Evolutionary conservation across 2,797 vertebrate species (phyloP), one percentile per base, ranked within the genome.

Genomic region (Gobionotothen gibberifrons): DNA sequence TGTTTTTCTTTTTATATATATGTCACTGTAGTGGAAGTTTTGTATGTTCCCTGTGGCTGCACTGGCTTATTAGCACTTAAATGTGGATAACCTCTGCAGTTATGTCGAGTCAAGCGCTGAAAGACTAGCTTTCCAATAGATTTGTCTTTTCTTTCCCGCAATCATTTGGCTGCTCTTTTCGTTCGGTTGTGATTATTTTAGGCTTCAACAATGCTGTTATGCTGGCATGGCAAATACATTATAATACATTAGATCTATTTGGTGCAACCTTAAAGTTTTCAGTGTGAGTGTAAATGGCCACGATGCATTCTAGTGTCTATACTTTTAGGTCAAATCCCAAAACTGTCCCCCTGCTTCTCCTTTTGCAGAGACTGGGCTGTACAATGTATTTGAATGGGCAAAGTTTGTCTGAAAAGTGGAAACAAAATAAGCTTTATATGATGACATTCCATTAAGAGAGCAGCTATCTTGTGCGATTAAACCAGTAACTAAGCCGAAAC

Each of bases 201-300:
- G 86, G 82, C 75, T 82, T 26, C 72, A 54, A 69, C 63, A 21
- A 63, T 40, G 77, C 85, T 90, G 81, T 90, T 88, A 76, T 82
- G 89, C 85, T 90, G 84, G 91, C 89, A 91, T 92, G 91, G 90
- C 90, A 85, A 88, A 79, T 48, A 48, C 68, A 84, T n/a, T 7
- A 70, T 42, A 13, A 60, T 40, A 55, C 57, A 78, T 78, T 75
- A 79, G 67, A 83, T 75, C 76, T 84, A 61, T 70, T 65, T 51
- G 73, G 69, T 73, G 74, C 52, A 32, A 48, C 63, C 58, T 69
- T 68, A 1, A 78, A 76, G 53, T 62, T 81, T 72, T 83, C 39
- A 48, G 79, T 51, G 65, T 66, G 66, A 75, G 56, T 51, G 59
- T 61, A 68, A 62, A 75, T 39, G 48, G 44, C 82, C 74, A 9